Percentiles rank a stretch among this genome's conserved stretches.
Conservation (phyloP, 2,113 vertebrate genomes). For the Thymallus thymallus region DNA sequence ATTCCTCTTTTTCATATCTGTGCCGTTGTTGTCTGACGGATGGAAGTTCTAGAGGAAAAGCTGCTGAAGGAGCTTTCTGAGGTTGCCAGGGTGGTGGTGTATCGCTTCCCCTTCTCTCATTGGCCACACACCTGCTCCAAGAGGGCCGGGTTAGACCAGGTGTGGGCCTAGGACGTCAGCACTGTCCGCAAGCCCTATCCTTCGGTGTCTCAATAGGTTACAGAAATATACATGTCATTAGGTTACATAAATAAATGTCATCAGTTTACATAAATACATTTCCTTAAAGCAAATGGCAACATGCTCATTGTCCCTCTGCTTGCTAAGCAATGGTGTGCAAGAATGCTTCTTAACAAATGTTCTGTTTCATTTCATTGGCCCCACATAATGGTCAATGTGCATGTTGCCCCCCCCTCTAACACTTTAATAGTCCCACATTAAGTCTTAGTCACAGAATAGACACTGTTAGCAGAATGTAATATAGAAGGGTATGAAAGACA, state of each 20-base stretch:
- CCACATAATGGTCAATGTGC: not conserved
- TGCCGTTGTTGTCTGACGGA: slow-evolving; percentile 17
- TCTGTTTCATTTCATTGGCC: not conserved
- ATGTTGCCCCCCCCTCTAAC: not conserved
- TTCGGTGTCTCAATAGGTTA: too few relatives aligned
- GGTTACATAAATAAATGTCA: not conserved
- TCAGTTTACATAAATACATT: not conserved
- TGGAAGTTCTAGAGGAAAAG: slow-evolving; percentile 42
- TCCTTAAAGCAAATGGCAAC: not conserved
- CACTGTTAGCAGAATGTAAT: too few relatives aligned
- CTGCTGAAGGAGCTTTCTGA: slow-evolving; percentile 32
- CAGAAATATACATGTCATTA: too few relatives aligned
- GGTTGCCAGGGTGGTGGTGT: slow-evolving; percentile 38
- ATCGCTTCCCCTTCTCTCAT: slow-evolving; percentile 37
- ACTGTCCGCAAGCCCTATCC: not conserved
- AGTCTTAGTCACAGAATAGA: too few relatives aligned
- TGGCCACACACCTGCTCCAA: slow-evolving; percentile 35
- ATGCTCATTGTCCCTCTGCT: not conserved
- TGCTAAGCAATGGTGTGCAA: not conserved
- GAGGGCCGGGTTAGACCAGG: slow-evolving; percentile 31
- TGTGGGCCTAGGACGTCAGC: slow-evolving; percentile 43
- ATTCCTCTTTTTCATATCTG: not conserved
- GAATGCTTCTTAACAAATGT: not conserved
- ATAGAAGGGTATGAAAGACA: too few relatives aligned
- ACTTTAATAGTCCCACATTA: too few relatives aligned